Percentiles rank a stretch among this genome's conserved stretches.
Conservation (phyloP, 1,140 invertebrate genomes). For the Drosophila oshimai region DNA sequence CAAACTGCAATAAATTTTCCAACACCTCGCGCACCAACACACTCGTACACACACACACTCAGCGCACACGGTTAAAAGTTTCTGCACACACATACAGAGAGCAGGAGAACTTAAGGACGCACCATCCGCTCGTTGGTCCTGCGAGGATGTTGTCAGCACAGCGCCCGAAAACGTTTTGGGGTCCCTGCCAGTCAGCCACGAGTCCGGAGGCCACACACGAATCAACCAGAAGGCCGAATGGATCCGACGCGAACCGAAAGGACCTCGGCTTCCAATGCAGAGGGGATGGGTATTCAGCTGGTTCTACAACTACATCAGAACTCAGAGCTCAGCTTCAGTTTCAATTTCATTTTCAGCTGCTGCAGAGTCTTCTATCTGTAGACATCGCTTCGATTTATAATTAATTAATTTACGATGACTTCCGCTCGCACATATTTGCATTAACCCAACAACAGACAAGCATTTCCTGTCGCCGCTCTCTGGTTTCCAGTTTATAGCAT, state of each 20-base stretch:
- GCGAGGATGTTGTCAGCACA: constrained; percentile 79
- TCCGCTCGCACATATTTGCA: constrained; percentile 34
- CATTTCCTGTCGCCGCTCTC: background rate
- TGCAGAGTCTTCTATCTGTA: background rate
- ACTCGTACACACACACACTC: constrained; percentile 30
- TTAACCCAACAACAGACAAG: background rate
- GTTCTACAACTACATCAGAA: no score
- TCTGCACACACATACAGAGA: constrained; percentile 49
- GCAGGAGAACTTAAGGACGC: constrained; percentile 42
- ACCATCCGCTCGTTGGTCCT: constrained; percentile 75
- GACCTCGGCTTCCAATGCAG: constrained; percentile 5
- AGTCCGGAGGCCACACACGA: constrained; percentile 39
- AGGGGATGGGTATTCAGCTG: background rate
- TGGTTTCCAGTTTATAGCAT: constrained; percentile 71
- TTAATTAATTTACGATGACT: constrained; percentile 67
- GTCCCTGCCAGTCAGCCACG: constrained; percentile 39
- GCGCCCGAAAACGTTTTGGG: constrained; percentile 77
- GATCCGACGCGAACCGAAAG: background rate
- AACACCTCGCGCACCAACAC: constrained; percentile 47
- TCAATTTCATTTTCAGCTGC: constrained; percentile 22
- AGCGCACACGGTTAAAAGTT: constrained; percentile 44
- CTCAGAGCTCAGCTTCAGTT: constrained; percentile 2
- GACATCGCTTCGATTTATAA: constrained; percentile 48
- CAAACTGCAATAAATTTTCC: constrained; percentile 71
- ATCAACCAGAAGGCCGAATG: constrained; percentile 16